Conservation (phyloP, 2,113 vertebrate species). For the Hydrolagus affinis region DNA sequence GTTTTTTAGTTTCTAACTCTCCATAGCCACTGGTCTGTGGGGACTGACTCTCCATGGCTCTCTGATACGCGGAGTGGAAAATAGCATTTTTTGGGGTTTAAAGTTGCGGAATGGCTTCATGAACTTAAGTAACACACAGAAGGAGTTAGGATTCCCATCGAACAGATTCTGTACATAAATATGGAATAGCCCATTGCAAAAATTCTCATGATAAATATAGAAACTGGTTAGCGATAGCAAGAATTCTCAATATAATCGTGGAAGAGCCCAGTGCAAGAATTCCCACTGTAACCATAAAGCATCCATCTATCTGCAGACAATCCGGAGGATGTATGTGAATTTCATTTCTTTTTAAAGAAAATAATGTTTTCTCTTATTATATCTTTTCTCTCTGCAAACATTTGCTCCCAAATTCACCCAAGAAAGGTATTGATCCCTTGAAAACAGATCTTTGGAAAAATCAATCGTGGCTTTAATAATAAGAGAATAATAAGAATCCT, state of each 20-base stretch:
- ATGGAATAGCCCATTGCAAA: neutral
- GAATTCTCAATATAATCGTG: neutral
- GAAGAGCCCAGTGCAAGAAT: neutral
- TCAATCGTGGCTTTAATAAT: too few relatives aligned
- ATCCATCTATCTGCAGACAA: neutral
- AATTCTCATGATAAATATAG: too few relatives aligned
- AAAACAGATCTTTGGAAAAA: too few relatives aligned
- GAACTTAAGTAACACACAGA: neutral
- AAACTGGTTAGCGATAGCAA: neutral
- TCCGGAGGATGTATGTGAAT: neutral
- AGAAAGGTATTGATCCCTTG: too few relatives aligned
- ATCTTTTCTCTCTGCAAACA: neutral
- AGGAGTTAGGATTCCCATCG: neutral
- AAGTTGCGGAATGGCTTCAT: neutral
- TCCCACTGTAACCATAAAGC: neutral
- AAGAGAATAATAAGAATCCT: too few relatives aligned
- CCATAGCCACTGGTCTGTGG: neutral
- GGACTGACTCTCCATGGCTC: neutral
- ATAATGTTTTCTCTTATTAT: neutral
- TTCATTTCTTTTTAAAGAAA: neutral
- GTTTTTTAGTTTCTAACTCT: neutral
- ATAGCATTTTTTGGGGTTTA: neutral
- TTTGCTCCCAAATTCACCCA: neutral
- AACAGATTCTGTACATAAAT: neutral
- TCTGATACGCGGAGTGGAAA: too few relatives aligned